phyloP scores from a whole-genome alignment of 2,113 vertebrate species.

The Sapajus apella region DNA sequence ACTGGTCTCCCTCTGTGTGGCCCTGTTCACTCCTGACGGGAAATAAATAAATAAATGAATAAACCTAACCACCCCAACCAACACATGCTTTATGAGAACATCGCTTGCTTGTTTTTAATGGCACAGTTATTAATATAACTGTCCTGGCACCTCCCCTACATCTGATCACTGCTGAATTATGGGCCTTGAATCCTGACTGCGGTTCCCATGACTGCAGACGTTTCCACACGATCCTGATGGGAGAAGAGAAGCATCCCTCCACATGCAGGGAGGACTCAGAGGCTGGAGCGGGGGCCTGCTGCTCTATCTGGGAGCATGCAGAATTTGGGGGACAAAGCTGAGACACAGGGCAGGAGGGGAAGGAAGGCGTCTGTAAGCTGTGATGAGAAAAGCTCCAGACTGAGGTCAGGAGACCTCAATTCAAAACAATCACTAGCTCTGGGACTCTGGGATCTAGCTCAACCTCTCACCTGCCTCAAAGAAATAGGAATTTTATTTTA shows the following conservation, averaged over 20 bases:
- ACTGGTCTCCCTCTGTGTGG: conserved; percentile 18
- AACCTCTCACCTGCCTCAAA: background rate
- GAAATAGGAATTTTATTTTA: background rate
- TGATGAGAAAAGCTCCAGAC: background rate
- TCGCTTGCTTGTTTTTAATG: conserved; percentile 10
- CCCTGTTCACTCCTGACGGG: background rate
- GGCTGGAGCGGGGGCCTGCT: no score
- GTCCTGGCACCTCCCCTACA: background rate
- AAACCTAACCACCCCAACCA: background rate
- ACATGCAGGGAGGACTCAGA: background rate
- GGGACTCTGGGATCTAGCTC: background rate
- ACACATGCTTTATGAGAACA: conserved; percentile 30
- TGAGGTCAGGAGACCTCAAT: background rate
- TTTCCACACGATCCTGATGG: background rate
- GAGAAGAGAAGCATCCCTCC: background rate
- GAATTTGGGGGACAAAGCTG: background rate
- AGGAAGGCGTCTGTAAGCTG: fast-evolving
- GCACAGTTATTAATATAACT: conserved; percentile 52
- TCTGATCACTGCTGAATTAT: conserved; percentile 59
- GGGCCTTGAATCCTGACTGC: background rate
- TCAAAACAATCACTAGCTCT: background rate
- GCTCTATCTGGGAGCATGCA: background rate
- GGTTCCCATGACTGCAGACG: background rate
- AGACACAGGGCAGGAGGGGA: background rate
- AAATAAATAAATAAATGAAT: background rate